phyloP scores from a whole-genome alignment of 2,888 invertebrate genomes.

The Diachrysia chrysitis region DNA sequence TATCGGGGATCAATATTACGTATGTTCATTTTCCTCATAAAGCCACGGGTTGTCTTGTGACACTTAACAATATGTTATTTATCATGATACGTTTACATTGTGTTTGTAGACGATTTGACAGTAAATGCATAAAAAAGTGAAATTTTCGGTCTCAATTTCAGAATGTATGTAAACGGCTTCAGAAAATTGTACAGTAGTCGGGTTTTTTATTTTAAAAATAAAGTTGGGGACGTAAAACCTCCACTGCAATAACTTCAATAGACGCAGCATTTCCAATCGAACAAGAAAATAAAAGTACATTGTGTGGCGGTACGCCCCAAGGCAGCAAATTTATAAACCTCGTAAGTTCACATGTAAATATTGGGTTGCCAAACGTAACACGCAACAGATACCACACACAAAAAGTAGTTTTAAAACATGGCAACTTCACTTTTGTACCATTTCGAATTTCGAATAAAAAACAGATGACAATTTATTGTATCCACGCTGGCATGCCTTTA shows the following conservation, averaged over 20 bases:
- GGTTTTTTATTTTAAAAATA: neutral
- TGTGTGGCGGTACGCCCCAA: neutral
- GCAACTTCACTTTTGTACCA: conserved; percentile 18
- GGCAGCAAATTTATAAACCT: conserved; percentile 16
- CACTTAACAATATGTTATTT: neutral
- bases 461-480: conserved; percentile 30
- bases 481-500: conserved; percentile 23
- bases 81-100: neutral
- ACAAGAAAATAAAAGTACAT: neutral
- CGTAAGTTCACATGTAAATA: conserved; percentile 20
- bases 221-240: neutral
- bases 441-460: conserved; percentile 41
- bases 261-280: neutral
- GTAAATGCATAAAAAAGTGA: neutral
- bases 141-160: too few relatives aligned
- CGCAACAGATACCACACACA: conserved; percentile 26
- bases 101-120: neutral
- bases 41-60: neutral
- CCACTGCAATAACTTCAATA: neutral
- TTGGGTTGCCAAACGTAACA: conserved; percentile 16
- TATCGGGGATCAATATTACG: neutral
- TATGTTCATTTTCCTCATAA: conserved; percentile 1
- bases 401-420: conserved; percentile 39
- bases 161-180: too few relatives aligned
- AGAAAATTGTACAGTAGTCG: too few relatives aligned